Conservation (phyloP, 23 tunicate species). For the Pegea sp. region DNA sequence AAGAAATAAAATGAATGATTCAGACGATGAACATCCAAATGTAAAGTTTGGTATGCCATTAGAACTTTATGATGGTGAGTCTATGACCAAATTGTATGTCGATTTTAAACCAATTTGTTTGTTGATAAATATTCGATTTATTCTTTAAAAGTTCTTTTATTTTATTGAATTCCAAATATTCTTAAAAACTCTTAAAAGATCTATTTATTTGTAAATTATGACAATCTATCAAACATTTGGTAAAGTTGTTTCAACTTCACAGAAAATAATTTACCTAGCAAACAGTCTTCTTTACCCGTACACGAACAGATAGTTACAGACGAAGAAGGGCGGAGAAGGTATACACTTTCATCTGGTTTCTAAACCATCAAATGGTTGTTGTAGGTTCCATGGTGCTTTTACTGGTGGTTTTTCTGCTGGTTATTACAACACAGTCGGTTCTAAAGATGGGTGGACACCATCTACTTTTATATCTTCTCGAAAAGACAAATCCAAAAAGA, state of each 20-base stretch:
- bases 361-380: background rate
- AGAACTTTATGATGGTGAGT: slow-evolving; percentile 42
- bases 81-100: background rate
- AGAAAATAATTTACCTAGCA: slow-evolving; percentile 6
- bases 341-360: background rate
- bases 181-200: no score
- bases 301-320: slow-evolving; percentile 77
- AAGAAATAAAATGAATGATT: no score
- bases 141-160: no score
- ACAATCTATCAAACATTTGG: slow-evolving; percentile 3
- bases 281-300: slow-evolving; percentile 27
- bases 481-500: slow-evolving; percentile 17
- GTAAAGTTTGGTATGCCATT: slow-evolving; percentile 60
- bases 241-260: background rate
- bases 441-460: slow-evolving; percentile 93
- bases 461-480: slow-evolving; percentile 53
- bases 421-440: slow-evolving; percentile 89
- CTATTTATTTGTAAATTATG: no score
- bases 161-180: no score
- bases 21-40: slow-evolving; percentile 54
- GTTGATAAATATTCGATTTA: no score
- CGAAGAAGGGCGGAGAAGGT: slow-evolving; percentile 73
- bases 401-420: slow-evolving; percentile 97
- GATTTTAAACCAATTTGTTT: no score
- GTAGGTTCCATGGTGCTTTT: slow-evolving; percentile 91